These are phyloP conservation scores for Gasteruption jaculator DNA, from an alignment of 2,888 invertebrate genomes.

Conservation along the genomic window DNA sequence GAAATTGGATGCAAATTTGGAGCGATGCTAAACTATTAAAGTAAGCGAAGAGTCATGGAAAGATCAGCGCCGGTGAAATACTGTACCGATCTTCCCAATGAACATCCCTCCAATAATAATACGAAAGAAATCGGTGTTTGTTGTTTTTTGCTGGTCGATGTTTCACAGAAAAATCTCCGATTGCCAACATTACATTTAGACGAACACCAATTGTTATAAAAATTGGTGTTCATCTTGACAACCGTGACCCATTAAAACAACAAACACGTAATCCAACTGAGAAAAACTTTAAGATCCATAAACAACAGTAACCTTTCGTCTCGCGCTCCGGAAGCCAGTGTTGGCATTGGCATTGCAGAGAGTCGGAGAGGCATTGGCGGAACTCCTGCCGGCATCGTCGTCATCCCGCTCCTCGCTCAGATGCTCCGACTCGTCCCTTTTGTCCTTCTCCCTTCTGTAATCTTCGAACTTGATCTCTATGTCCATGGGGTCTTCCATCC, in stretches of 20 bases:
- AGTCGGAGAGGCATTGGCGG: slow-evolving; percentile 47
- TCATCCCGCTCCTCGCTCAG: slow-evolving; percentile 45
- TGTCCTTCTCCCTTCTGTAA: slow-evolving; percentile 34
- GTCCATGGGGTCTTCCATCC: slow-evolving; percentile 44
- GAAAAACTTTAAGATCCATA: slow-evolving; percentile 1
- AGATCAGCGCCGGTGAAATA: no score
- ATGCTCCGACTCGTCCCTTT: slow-evolving; percentile 30
- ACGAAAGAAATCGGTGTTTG: no score
- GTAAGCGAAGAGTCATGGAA: no score
- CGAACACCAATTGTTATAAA: not conserved
- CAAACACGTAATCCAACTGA: not conserved
- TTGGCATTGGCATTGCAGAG: slow-evolving; percentile 40
- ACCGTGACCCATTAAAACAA: slow-evolving; percentile 1
- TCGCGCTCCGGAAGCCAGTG: slow-evolving; percentile 46
- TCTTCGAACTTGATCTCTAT: slow-evolving; percentile 46
- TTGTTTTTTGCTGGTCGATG: no score
- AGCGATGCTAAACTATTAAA: no score
- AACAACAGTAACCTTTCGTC: slow-evolving; percentile 40
- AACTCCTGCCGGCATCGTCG: slow-evolving; percentile 57
- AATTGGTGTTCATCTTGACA: not conserved
- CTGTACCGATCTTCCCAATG: no score
- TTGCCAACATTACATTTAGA: slow-evolving; percentile 3
- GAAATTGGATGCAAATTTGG: no score
- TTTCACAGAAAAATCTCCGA: no score
- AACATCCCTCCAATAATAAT: no score